phyloP scores from a whole-genome alignment of 2,113 vertebrate genomes.

The Epinephelus lanceolatus region DNA sequence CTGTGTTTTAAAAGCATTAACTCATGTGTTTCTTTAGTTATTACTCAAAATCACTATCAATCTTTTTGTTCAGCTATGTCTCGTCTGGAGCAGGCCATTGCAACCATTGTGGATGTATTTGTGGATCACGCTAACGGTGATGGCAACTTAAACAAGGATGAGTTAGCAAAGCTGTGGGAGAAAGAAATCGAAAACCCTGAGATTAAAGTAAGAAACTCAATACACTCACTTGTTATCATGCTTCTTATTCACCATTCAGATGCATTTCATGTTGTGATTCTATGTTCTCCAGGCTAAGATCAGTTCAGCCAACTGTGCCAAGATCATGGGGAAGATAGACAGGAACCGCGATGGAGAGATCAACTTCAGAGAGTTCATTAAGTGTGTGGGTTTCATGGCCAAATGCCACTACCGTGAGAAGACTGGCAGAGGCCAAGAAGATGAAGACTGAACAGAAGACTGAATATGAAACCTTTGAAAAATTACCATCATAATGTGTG shows the following conservation, averaged over 20 bases:
- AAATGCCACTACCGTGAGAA: background rate
- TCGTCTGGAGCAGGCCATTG: background rate
- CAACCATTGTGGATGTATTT: background rate
- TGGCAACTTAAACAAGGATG: background rate
- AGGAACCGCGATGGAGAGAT: background rate
- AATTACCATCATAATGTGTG: too few species aligned
- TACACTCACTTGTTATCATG: background rate
- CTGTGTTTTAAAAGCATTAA: background rate
- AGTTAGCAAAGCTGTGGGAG: background rate
- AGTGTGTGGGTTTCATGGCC: background rate
- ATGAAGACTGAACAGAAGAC: background rate
- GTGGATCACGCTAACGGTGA: background rate
- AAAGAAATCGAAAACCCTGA: background rate
- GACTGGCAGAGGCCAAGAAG: background rate
- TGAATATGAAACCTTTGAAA: background rate
- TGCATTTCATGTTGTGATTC: background rate
- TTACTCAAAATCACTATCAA: background rate
- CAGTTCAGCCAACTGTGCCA: background rate
- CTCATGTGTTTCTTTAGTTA: background rate
- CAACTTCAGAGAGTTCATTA: background rate
- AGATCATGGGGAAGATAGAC: background rate
- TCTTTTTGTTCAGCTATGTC: background rate
- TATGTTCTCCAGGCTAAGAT: slow-evolving; percentile 4
- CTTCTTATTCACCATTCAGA: background rate
- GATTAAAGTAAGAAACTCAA: slow-evolving; percentile 15